Evolutionary conservation across 2,797 vertebrate species (phyloP).

Genomic region (Anabacerthia variegaticeps): DNA sequence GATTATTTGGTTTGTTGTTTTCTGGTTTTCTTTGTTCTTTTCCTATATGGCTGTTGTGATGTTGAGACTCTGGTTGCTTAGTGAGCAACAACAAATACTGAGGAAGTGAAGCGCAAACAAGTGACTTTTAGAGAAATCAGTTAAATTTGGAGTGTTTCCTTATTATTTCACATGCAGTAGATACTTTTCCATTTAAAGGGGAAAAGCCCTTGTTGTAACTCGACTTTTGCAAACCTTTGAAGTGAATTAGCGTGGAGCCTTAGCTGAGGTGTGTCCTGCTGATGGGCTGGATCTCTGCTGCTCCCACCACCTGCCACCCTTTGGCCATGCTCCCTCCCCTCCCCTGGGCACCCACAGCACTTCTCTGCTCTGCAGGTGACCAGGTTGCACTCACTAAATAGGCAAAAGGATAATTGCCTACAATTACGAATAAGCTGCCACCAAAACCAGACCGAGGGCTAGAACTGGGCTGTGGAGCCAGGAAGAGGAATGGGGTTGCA

Average conservation of each 20-base stretch:
- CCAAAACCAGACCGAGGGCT: background rate
- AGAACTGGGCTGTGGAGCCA: background rate
- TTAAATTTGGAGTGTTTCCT: background rate
- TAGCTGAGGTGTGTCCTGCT: background rate
- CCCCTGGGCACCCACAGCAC: background rate
- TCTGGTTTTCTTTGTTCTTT: constrained; percentile 1
- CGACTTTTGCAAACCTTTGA: background rate
- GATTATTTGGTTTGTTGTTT: background rate
- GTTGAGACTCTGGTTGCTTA: constrained; percentile 37
- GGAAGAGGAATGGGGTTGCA: background rate
- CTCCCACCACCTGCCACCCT: background rate
- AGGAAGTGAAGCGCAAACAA: background rate
- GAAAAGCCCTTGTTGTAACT: background rate
- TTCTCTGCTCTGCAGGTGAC: background rate
- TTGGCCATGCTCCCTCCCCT: background rate
- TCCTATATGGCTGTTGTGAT: background rate
- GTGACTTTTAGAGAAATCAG: background rate
- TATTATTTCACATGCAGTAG: background rate
- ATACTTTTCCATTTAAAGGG: background rate
- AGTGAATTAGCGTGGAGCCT: background rate
- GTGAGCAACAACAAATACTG: constrained; percentile 34
- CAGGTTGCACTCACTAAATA: background rate
- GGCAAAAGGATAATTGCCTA: no score
- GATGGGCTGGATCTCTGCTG: background rate
- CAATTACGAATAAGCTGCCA: background rate